A percentile compares a stretch with the other conserved stretches of the same genome.
phyloP scores from a whole-genome alignment of 2,888 invertebrate genomes.

The Himalopsyche anomala region DNA sequence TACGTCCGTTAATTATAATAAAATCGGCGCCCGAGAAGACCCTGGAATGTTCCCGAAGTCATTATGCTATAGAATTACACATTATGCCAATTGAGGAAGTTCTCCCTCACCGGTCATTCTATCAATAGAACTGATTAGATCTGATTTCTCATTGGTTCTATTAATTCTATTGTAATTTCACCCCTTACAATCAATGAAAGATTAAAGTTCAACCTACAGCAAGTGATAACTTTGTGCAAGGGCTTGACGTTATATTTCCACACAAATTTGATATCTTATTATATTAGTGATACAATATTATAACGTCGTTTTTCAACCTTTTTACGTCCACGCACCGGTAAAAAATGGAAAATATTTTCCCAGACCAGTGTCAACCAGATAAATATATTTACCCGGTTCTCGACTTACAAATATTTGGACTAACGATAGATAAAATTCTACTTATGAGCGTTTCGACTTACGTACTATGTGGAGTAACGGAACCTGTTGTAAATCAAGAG shows the following conservation, averaged over 20 bases:
- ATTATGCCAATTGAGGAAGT: conserved; percentile 8
- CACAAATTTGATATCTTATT: too few relatives aligned
- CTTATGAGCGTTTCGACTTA: too few relatives aligned
- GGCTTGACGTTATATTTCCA: not conserved
- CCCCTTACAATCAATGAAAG: not conserved
- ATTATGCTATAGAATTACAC: not conserved
- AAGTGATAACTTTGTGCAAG: not conserved
- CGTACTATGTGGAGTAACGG: too few relatives aligned
- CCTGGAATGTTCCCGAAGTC: conserved; percentile 20
- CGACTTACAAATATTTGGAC: too few relatives aligned
- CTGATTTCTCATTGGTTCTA: not conserved
- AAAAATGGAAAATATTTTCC: too few relatives aligned
- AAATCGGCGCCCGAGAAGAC: not conserved
- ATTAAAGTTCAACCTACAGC: not conserved
- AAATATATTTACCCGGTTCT: too few relatives aligned
- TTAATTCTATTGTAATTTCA: conserved; percentile 8
- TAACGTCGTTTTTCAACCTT: too few relatives aligned
- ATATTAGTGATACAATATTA: too few relatives aligned
- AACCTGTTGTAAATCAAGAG: too few relatives aligned
- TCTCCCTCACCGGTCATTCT: conserved; percentile 6
- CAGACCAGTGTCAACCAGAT: too few relatives aligned
- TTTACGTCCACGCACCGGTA: too few relatives aligned
- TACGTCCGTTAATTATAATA: not conserved
- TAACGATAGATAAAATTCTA: too few relatives aligned
- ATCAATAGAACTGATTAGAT: conserved; percentile 25